Evolutionary conservation across 2,888 invertebrate genomes (phyloP).

Genomic region (Cephus spinipes): DNA sequence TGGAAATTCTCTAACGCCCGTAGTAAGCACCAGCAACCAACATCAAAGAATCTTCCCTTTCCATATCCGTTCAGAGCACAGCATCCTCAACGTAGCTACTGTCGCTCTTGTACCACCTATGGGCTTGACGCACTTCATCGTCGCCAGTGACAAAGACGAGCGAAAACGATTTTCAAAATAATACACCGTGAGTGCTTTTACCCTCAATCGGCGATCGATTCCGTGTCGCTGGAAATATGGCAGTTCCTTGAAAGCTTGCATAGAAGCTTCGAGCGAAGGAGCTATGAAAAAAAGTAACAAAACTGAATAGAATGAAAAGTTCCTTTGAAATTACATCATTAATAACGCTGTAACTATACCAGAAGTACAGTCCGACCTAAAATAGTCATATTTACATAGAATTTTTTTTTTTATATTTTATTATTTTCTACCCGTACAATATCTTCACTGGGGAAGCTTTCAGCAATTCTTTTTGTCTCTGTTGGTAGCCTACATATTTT

Average conservation of each 20-base stretch:
- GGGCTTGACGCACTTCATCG: neutral
- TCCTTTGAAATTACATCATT: neutral
- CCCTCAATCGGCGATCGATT: neutral
- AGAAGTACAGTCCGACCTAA: neutral
- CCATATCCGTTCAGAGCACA: neutral
- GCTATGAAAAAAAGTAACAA: neutral
- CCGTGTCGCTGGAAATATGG: neutral
- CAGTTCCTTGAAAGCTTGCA: neutral
- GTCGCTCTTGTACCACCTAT: neutral
- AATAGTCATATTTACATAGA: neutral
- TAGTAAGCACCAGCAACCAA: slow-evolving; percentile 41
- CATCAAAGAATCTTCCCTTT: slow-evolving; percentile 48
- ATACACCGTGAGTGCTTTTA: neutral
- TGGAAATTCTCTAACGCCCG: slow-evolving; percentile 42
- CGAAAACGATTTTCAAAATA: slow-evolving; percentile 12
- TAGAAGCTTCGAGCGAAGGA: neutral
- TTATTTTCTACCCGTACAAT: neutral
- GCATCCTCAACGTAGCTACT: neutral
- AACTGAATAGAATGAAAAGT: neutral
- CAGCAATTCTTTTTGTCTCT: too few relatives aligned
- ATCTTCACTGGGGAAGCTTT: too few relatives aligned
- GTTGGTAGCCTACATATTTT: too few relatives aligned
- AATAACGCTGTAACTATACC: neutral
- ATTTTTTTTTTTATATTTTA: neutral
- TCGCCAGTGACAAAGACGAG: slow-evolving; percentile 15